phyloP scores from a whole-genome alignment of 92 coral and sea anemone species.

The Chrysogorgia sp. region DNA sequence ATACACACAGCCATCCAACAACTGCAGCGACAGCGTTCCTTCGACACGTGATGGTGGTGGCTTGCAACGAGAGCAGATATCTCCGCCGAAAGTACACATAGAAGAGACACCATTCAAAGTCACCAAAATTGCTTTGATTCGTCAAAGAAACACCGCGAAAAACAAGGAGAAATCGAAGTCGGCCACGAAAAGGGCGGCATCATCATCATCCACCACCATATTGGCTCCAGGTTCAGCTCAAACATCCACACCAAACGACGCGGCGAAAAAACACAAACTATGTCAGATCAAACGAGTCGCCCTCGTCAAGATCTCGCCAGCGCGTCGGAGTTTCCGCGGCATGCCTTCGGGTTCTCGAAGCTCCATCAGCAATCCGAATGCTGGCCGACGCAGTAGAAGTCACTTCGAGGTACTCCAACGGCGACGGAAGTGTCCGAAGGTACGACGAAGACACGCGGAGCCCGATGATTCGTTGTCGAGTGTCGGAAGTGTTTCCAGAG shows the following conservation, averaged over 20 bases:
- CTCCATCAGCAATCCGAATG: conserved; percentile 20
- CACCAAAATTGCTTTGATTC: conserved; percentile 36
- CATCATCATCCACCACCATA: not conserved
- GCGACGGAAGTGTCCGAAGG: conserved; percentile 38
- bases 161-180: conserved; percentile 8
- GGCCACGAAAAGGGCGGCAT: not conserved
- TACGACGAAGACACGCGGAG: conserved; percentile 27
- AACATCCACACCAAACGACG: not conserved
- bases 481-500: conserved; percentile 4
- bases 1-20: not conserved
- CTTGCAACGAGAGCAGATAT: not conserved
- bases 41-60: not conserved
- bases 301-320: conserved; percentile 40
- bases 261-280: conserved; percentile 22
- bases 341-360: conserved; percentile 17
- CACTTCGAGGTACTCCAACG: conserved; percentile 25
- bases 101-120: conserved; percentile 34
- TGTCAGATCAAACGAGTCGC: conserved; percentile 39
- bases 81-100: conserved; percentile 29
- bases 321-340: conserved; percentile 34
- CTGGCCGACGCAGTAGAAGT: conserved; percentile 20
- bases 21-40: not conserved
- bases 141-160: conserved; percentile 24
- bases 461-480: conserved; percentile 29
- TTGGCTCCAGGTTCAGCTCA: not conserved